A percentile compares a stretch with the other conserved stretches of the same genome.
phyloP scores from a whole-genome alignment of 2,888 invertebrate genomes.

The Oxytorus armatus region DNA sequence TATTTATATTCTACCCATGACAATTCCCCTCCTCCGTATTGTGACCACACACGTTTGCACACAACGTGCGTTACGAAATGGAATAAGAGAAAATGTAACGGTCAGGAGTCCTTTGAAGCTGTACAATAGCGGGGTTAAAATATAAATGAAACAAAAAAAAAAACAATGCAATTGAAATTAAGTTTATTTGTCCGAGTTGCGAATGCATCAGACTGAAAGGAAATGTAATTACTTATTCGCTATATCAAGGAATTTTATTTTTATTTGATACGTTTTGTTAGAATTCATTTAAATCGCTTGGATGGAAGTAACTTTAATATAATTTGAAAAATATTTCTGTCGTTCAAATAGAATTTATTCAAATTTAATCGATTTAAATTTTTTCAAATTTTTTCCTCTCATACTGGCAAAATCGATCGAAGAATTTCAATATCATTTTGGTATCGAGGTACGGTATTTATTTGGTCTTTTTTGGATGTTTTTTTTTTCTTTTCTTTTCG shows the following conservation, averaged over 20 bases:
- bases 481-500: conserved; percentile 22
- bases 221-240: not conserved
- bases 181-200: not conserved
- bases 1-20: conserved; percentile 21
- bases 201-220: not conserved
- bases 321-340: not conserved
- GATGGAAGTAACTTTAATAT: not conserved
- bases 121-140: not conserved
- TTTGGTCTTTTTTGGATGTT: conserved; percentile 1
- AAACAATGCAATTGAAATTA: not conserved
- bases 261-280: not conserved
- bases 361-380: no score
- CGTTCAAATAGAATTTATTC: not conserved
- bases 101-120: not conserved
- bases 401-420: not conserved
- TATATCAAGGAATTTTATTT: not conserved
- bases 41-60: conserved; percentile 8
- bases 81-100: not conserved
- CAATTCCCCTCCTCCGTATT: conserved; percentile 45
- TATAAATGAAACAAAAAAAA: not conserved
- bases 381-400: no score
- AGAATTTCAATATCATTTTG: not conserved
- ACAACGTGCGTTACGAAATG: not conserved
- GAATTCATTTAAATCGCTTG: not conserved
- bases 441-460: conserved; percentile 6